Conservation (phyloP, 1,140 invertebrate species). For the Cyrtorhinus lividipennis region DNA sequence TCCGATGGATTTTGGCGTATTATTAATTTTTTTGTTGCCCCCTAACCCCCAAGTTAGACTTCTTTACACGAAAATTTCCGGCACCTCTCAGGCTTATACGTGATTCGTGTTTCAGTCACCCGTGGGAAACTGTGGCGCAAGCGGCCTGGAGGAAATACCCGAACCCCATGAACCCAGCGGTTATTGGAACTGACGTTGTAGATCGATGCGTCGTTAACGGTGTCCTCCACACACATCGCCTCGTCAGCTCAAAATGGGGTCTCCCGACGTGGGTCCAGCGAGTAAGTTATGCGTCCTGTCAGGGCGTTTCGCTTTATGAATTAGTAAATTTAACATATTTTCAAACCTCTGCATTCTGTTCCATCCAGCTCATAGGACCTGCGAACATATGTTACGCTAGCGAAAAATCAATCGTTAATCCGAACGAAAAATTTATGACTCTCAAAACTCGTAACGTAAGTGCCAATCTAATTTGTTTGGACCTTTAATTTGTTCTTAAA, state of each 20-base stretch:
- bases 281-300: too few relatives aligned
- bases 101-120: slow-evolving; percentile 49
- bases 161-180: slow-evolving; percentile 94
- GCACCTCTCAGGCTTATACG: slow-evolving; percentile 49
- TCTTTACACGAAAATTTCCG: not conserved
- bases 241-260: slow-evolving; percentile 89
- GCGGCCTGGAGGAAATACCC: slow-evolving; percentile 98
- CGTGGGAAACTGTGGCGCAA: slow-evolving; percentile 95
- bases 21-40: not conserved
- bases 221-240: slow-evolving; percentile 73
- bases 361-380: slow-evolving; percentile 67
- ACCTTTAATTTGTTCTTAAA: too few relatives aligned
- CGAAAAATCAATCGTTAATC: slow-evolving; percentile 86
- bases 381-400: slow-evolving; percentile 87
- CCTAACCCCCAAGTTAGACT: not conserved
- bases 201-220: slow-evolving; percentile 76
- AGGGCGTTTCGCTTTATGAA: too few relatives aligned
- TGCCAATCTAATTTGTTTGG: slow-evolving; percentile 16
- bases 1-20: not conserved
- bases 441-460: slow-evolving; percentile 84
- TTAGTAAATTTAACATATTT: too few relatives aligned
- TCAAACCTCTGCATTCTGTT: too few relatives aligned
- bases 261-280: slow-evolving; percentile 84
- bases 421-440: slow-evolving; percentile 62
- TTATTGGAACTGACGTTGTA: slow-evolving; percentile 90